Conservation (phyloP, 2,797 vertebrate species). For the Melanotaenia pygmaea region DNA sequence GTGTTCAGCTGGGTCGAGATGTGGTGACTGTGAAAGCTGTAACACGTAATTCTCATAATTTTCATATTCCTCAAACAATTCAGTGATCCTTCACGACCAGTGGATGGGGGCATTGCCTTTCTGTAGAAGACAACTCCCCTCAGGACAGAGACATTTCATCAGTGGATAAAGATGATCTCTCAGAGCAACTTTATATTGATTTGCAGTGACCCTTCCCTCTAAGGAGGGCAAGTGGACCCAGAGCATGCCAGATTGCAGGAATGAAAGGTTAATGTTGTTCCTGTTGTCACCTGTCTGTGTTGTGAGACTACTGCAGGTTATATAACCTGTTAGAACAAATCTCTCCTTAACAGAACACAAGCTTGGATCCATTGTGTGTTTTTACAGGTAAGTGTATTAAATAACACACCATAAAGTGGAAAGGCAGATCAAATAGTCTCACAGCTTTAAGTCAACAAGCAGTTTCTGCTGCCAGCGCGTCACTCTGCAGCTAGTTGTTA, state of each 20-base stretch:
- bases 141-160: conserved; percentile 2
- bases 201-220: conserved; percentile 3
- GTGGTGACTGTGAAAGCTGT: not conserved
- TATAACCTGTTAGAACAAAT: not conserved
- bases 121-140: not conserved
- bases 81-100: not conserved
- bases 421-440: conserved; percentile 15
- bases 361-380: conserved; percentile 20
- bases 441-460: conserved; percentile 17
- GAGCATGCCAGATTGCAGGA: not conserved
- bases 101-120: not conserved
- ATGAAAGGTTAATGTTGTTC: conserved; percentile 1
- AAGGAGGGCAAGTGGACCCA: not conserved
- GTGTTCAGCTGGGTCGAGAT: not conserved
- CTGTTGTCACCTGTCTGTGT: not conserved
- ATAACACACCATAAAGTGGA: conserved; percentile 11
- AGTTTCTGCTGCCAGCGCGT: conserved; percentile 15
- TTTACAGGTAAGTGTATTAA: conserved; percentile 14
- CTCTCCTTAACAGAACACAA: conserved; percentile 20
- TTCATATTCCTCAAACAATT: not conserved
- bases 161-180: conserved; percentile 8
- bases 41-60: not conserved
- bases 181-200: conserved; percentile 10
- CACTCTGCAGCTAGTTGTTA: conserved; percentile 17
- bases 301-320: conserved; percentile 5